Evolutionary conservation across 2,888 invertebrate species (phyloP).

Genomic region (Philonicus albiceps): DNA sequence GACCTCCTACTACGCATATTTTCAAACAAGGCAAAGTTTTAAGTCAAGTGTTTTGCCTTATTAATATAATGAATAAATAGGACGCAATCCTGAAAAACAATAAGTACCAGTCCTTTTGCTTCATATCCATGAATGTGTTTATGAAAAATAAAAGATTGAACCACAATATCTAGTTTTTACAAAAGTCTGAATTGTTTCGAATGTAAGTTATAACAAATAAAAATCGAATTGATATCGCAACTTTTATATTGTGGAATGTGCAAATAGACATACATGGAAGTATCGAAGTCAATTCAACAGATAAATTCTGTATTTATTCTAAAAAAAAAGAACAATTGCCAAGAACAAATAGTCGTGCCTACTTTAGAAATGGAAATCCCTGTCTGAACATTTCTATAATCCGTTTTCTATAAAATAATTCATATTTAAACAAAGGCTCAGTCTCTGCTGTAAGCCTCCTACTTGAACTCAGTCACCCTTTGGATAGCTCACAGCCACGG

Average conservation of each 20-base stretch:
- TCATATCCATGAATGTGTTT: neutral
- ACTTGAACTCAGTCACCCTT: neutral
- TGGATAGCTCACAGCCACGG: neutral
- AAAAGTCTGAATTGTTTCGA: neutral
- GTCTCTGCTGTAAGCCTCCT: neutral
- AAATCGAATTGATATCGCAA: neutral
- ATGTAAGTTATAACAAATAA: neutral
- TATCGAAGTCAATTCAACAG: neutral
- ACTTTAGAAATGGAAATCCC: neutral
- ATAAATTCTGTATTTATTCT: neutral
- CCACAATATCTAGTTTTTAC: neutral
- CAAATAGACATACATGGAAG: neutral
- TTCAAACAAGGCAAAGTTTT: no score
- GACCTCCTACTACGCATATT: no score
- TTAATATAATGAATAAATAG: no score
- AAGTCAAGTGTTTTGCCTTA: no score
- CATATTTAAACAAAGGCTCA: neutral
- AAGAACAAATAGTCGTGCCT: neutral
- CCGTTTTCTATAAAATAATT: neutral
- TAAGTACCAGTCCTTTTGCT: neutral
- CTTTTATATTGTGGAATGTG: no score
- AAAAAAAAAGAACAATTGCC: neutral
- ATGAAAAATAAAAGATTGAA: neutral
- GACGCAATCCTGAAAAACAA: neutral
- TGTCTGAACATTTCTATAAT: neutral